Evolutionary conservation across 2,888 invertebrate genomes (phyloP), one percentile per base, ranked within the genome.

Genomic region (Caenorhabditis zanzibari): DNA sequence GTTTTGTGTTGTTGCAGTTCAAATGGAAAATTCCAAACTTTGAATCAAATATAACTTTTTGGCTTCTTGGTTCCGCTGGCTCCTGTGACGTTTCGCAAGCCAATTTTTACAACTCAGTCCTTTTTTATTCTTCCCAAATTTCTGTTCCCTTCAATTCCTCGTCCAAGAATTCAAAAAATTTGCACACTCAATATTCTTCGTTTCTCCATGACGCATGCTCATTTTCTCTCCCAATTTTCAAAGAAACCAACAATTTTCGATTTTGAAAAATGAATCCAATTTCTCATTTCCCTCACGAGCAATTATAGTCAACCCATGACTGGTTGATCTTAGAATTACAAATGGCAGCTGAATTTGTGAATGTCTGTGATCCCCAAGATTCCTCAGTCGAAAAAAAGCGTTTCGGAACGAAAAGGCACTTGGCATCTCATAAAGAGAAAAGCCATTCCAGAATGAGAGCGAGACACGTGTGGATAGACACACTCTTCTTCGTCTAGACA

Each of bases 381-480:
- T 49, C 19, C 49, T 10, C 19, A 47, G 19, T 7, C 47, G n/a
- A 47, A 47, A 26, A 26, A 26, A 26, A 38, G 10, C 32, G 38
- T 38, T 56, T 26, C 32, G 12, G 7, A 58, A 58, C 58, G 14
- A 54, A 59, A 59, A 35, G 72, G 41, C 52, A 61, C 52, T 73
- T 61, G 26, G 52, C 64, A 64, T 14, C 64, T 64, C 64, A 44
- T 64, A 49, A 28, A 63, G 14, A 12, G 41, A 54, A 74, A 74
- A 63, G 64, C 74, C 56, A 74, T 74, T 74, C 26, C 64, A 74
- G 74, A 74, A 41, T 64, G 64, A 56, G 64, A 41, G 56, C 2
- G 47, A 52, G 72, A 49, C 64, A 75, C 58, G 56, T 75, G 22
- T 66, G 44, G 24, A 54, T 63, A 52, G 52, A 63, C 54, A 63